A percentile compares a stretch with the other conserved stretches of the same genome.
phyloP scores from a whole-genome alignment of 2,888 invertebrate genomes.

The Vesta saturnalis region DNA sequence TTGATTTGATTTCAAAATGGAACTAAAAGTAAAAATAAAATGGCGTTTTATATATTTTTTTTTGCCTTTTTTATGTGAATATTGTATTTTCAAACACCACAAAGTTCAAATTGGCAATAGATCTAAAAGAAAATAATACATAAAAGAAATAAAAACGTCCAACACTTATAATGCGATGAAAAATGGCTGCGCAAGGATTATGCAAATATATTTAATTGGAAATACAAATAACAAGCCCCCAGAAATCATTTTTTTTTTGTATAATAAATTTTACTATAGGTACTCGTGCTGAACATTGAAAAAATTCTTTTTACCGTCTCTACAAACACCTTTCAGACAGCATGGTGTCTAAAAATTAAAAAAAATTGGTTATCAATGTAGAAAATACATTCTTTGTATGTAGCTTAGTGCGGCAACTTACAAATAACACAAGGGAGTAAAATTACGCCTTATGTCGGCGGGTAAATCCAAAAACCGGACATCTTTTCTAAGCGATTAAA shows the following conservation, averaged over 20 bases:
- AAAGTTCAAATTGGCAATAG: too few species aligned
- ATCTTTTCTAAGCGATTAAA: constrained; percentile 42
- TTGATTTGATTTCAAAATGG: too few species aligned
- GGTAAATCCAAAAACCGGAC: constrained; percentile 30
- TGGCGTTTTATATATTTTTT: too few species aligned
- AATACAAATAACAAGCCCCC: background rate
- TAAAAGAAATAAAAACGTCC: background rate
- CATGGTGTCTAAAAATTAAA: constrained; percentile 44
- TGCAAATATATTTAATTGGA: background rate
- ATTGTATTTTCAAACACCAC: too few species aligned
- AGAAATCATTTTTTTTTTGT: background rate
- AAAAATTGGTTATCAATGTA: constrained; percentile 51
- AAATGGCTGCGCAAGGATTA: background rate
- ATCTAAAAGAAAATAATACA: too few species aligned
- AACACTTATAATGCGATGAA: background rate
- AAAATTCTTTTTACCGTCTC: constrained; percentile 6
- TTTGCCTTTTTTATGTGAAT: too few species aligned
- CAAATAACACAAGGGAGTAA: constrained; percentile 37
- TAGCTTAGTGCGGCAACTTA: constrained; percentile 44
- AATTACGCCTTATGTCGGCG: constrained; percentile 30
- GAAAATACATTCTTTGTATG: constrained; percentile 53
- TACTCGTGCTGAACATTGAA: background rate
- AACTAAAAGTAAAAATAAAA: too few species aligned
- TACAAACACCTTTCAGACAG: constrained; percentile 41
- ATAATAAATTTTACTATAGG: background rate